phyloP scores from a whole-genome alignment of 1,140 invertebrate species.

The Bradysia coprophila region DNA sequence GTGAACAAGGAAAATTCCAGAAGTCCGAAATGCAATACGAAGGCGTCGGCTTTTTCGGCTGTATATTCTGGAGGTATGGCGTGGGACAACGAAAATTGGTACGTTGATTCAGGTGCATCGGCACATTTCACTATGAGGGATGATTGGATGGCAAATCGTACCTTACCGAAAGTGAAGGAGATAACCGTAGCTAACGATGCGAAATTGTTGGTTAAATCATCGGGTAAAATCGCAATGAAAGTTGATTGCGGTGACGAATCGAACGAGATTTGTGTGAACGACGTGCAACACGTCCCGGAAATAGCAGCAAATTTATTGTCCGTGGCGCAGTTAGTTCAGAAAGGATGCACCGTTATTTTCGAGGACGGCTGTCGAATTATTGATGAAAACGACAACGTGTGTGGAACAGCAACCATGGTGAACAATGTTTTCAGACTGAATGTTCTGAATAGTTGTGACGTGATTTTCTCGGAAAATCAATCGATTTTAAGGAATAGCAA shows the following conservation, averaged over 20 bases:
- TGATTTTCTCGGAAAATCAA: no score
- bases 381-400: background rate
- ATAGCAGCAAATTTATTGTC: constrained; percentile 4
- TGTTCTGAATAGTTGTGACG: no score
- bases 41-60: background rate
- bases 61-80: no score
- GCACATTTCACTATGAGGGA: constrained; percentile 7
- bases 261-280: constrained; percentile 1
- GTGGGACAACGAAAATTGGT: constrained; percentile 6
- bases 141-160: constrained; percentile 6
- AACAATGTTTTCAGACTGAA: no score
- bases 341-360: constrained; percentile 2
- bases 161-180: constrained; percentile 8
- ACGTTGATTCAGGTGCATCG: constrained; percentile 9
- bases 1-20: background rate
- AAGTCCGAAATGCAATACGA: background rate
- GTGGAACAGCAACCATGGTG: no score
- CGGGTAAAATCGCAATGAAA: constrained; percentile 10
- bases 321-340: constrained; percentile 1
- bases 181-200: constrained; percentile 15
- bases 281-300: constrained; percentile 3
- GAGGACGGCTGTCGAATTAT: background rate
- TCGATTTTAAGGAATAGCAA: no score
- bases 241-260: constrained; percentile 2
- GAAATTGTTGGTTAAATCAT: constrained; percentile 10